Evolutionary conservation across 2,797 vertebrate genomes (phyloP), one percentile per base, ranked within the genome.

Genomic region (Ara ararauna): DNA sequence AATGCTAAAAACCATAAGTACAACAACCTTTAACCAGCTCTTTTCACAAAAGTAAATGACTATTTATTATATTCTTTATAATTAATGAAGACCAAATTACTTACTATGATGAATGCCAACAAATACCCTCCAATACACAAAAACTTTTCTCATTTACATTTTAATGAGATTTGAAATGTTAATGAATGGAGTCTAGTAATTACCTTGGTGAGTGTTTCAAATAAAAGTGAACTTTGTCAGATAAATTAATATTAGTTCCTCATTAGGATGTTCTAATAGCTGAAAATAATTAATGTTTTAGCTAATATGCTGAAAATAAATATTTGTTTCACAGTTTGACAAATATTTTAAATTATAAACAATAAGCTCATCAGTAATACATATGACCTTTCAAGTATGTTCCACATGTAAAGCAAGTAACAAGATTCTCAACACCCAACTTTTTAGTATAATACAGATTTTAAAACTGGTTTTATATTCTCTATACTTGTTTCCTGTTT

Each of bases 131-230:
- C 93, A 96, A 94, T 85, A 95, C 7, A 17, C 65, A 95, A 93
- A 97, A 93, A 90, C 72, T 92, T 62, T 73, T 86, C 40, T 54
- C 83, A 97, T 97, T 97, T 97, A 88, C 95, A 97, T 97, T 96
- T 95, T 97, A 97, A 97, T 97, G 95, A 97, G 95, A 96, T 96
- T 92, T 96, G 90, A 97, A 97, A 96, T 96, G 94, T 96, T 97
- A 97, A 97, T 97, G 85, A 97, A 96, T 96, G 82, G 87, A 93
- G 65, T 87, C 83, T 95, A 56, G 74, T 96, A 96, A 97, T 97
- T 97, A 96, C 84, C 51, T 93, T 21, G 1, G 51, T 78, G 72
- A 95, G 42, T 88, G 76, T 97, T 78, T 96, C 62, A 96, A 94
- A 94, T 54, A 97, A 92, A 89, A 95, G 77, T 93, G 96, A 97